Conservation (phyloP, 2,797 vertebrate species). For the Manis javanica region DNA sequence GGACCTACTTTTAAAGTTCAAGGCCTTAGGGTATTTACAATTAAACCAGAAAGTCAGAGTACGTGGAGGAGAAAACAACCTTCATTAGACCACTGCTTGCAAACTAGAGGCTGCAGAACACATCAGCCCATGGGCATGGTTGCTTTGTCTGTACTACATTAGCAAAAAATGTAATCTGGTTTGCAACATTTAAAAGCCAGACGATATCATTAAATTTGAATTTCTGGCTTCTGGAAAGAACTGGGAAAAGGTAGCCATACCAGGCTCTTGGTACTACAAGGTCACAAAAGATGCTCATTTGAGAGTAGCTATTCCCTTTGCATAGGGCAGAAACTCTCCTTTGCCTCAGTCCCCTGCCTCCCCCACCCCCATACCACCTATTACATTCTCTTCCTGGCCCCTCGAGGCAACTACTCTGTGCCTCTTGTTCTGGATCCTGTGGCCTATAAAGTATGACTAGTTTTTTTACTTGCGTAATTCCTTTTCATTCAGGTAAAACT, state of each 20-base stretch:
- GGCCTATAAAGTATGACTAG: not conserved
- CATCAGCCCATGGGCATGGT: not conserved
- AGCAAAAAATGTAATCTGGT: not conserved
- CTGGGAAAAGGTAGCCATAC: not conserved
- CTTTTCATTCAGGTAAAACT: not conserved
- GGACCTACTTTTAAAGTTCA: constrained; percentile 40
- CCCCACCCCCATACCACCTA: not conserved
- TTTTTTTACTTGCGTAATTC: not conserved
- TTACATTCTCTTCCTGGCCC: not conserved
- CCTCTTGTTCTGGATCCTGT: not conserved
- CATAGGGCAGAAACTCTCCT: not conserved
- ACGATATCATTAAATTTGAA: not conserved
- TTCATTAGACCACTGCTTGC: not conserved
- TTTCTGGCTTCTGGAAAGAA: constrained; percentile 25
- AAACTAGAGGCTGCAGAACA: not conserved
- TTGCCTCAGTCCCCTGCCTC: not conserved
- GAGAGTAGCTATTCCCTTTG: not conserved
- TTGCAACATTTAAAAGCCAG: constrained; percentile 49
- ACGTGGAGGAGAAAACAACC: not conserved
- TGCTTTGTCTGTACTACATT: not conserved
- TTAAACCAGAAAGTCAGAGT: not conserved
- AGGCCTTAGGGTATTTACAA: constrained; percentile 47
- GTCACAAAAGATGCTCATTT: not conserved
- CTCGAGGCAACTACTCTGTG: not conserved
- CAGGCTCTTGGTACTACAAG: not conserved